phyloP scores from a whole-genome alignment of 1,140 invertebrate species.

The Nomia melanderi region DNA sequence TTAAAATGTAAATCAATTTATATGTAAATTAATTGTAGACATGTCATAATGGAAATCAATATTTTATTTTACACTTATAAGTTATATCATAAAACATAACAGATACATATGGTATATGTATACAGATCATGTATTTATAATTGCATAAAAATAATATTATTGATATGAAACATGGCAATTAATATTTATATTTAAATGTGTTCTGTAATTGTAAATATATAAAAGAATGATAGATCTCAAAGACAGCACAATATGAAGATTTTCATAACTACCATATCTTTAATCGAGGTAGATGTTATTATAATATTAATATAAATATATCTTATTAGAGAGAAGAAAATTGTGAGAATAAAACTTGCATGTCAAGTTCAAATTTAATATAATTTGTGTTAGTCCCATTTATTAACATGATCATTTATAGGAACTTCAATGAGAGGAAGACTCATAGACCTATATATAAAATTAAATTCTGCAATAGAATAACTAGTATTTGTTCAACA shows the following conservation, averaged over 20 bases:
- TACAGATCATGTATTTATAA: neutral
- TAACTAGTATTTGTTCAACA: neutral
- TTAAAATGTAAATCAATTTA: no score
- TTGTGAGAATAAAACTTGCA: neutral
- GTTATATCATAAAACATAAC: conserved; percentile 2
- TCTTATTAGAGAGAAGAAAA: neutral
- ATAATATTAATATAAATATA: neutral
- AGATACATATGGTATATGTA: conserved; percentile 7
- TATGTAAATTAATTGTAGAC: neutral
- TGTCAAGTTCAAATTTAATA: neutral
- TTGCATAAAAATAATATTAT: conserved; percentile 17
- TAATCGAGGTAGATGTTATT: conserved; percentile 11
- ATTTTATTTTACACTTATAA: neutral
- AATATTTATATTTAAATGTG: conserved; percentile 2
- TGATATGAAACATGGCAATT: neutral
- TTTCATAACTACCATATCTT: neutral
- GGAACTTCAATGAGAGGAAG: conserved; percentile 31
- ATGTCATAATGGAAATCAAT: neutral
- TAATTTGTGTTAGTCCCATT: neutral
- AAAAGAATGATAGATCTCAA: neutral
- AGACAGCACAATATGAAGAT: neutral
- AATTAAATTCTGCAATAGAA: neutral
- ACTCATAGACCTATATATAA: conserved; percentile 10
- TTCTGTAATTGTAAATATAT: neutral
- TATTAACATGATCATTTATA: neutral